These are phyloP conservation scores for Drosophila kuntzei DNA, from an alignment of 2,888 invertebrate species.

Conservation along the genomic window DNA sequence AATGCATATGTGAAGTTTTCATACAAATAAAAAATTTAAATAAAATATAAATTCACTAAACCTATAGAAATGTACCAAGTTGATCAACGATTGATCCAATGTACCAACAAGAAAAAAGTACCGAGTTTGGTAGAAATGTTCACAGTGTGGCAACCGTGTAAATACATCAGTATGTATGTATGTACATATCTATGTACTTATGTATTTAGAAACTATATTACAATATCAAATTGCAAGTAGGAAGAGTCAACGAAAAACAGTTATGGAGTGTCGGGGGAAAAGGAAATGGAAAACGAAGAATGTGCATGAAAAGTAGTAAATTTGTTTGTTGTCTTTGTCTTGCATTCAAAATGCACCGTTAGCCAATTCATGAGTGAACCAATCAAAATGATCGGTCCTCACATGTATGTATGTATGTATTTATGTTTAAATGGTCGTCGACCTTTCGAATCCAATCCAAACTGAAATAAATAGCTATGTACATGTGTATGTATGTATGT, in stretches of 20 bases:
- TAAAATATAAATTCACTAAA: too few species aligned
- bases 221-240: slow-evolving; percentile 6
- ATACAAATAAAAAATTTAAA: too few species aligned
- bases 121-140: too few species aligned
- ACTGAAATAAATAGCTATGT: slow-evolving; percentile 4
- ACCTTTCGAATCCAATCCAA: slow-evolving; percentile 24
- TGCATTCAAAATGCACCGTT: slow-evolving; percentile 21
- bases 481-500: slow-evolving; percentile 14
- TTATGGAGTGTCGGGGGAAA: neutral
- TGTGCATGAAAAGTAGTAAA: slow-evolving; percentile 32
- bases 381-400: slow-evolving; percentile 1
- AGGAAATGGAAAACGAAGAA: slow-evolving; percentile 9
- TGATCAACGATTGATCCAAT: too few species aligned
- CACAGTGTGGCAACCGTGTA: too few species aligned
- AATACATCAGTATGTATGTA: neutral
- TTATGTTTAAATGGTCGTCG: slow-evolving; percentile 21
- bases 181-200: neutral
- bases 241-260: slow-evolving; percentile 1
- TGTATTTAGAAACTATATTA: neutral
- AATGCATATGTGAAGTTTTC: too few species aligned
- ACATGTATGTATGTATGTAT: neutral
- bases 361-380: slow-evolving; percentile 27
- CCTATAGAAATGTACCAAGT: too few species aligned
- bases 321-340: slow-evolving; percentile 31
- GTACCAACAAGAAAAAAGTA: too few species aligned